These are phyloP conservation scores for Sitta europaea DNA, from an alignment of 2,113 vertebrate species.

Conservation along the genomic window DNA sequence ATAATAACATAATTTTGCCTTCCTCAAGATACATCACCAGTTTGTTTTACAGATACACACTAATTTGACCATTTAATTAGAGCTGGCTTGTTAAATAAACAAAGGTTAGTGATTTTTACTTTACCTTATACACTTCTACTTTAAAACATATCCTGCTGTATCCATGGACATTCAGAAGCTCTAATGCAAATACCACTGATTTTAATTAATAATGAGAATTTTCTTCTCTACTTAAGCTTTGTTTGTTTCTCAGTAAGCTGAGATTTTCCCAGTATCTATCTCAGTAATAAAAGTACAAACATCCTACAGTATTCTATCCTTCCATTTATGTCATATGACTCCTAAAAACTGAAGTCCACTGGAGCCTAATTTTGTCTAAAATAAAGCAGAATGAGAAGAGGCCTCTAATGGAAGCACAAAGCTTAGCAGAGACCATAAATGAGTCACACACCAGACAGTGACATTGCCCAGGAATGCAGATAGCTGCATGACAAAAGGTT, in stretches of 20 bases:
- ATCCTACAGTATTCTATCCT: not conserved
- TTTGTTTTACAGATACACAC: not conserved
- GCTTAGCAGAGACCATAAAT: not conserved
- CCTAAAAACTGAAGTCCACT: not conserved
- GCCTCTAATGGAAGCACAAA: not conserved
- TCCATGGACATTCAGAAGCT: not conserved
- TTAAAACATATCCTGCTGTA: not conserved
- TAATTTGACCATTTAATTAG: not conserved
- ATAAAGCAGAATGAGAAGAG: not conserved
- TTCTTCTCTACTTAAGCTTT: not conserved
- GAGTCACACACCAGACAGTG: constrained; percentile 11
- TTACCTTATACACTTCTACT: not conserved
- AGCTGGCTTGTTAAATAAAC: not conserved
- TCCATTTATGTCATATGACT: not conserved
- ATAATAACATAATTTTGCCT: not conserved
- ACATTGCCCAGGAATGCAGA: constrained; percentile 34
- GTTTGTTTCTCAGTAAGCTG: not conserved
- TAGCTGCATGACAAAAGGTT: not conserved
- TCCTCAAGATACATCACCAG: not conserved
- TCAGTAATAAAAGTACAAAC: not conserved
- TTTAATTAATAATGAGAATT: not conserved
- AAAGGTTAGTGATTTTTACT: not conserved
- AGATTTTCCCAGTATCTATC: not conserved
- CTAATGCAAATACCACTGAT: not conserved
- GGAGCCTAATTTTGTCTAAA: not conserved